phyloP scores from a whole-genome alignment of 2,888 invertebrate species.

The Graphium colonna region DNA sequence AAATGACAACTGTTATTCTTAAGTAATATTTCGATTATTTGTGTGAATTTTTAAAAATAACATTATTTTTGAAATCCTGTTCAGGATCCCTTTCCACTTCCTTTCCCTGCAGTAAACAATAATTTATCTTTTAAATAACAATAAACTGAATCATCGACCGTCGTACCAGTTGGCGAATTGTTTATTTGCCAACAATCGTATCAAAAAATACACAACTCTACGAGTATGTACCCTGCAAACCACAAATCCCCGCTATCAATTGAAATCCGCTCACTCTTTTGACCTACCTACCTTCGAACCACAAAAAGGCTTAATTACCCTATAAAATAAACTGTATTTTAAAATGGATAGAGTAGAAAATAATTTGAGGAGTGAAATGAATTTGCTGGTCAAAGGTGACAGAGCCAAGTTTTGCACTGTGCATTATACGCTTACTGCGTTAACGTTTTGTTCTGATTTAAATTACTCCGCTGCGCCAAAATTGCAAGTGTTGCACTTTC shows the following conservation, averaged over 20 bases:
- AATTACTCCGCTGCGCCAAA: conserved; percentile 15
- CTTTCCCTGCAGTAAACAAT: too few relatives aligned
- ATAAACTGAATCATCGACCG: too few relatives aligned
- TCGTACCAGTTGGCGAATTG: conserved; percentile 2
- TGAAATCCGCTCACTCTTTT: conserved; percentile 60
- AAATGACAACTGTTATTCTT: too few relatives aligned
- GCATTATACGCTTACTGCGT: conserved; percentile 53
- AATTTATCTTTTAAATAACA: too few relatives aligned
- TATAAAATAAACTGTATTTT: not conserved
- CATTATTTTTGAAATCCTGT: too few relatives aligned
- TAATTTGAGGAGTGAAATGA: not conserved
- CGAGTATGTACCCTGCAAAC: conserved; percentile 46
- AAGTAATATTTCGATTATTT: too few relatives aligned
- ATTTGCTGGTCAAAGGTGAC: not conserved
- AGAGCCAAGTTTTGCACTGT: conserved; percentile 29
- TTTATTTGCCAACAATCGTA: conserved; percentile 23
- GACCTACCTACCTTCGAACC: conserved; percentile 37
- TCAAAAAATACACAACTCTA: conserved; percentile 39
- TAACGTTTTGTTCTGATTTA: conserved; percentile 23
- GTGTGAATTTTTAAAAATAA: too few relatives aligned
- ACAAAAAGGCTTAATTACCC: not conserved
- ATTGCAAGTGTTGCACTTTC: conserved; percentile 16
- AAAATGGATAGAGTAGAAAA: not conserved
- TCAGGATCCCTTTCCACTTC: too few relatives aligned
- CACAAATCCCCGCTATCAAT: conserved; percentile 60